A percentile compares a stretch with the other conserved stretches of the same genome.
Conservation (phyloP, 2,797 vertebrate species). For the Spinus olivaceus region DNA sequence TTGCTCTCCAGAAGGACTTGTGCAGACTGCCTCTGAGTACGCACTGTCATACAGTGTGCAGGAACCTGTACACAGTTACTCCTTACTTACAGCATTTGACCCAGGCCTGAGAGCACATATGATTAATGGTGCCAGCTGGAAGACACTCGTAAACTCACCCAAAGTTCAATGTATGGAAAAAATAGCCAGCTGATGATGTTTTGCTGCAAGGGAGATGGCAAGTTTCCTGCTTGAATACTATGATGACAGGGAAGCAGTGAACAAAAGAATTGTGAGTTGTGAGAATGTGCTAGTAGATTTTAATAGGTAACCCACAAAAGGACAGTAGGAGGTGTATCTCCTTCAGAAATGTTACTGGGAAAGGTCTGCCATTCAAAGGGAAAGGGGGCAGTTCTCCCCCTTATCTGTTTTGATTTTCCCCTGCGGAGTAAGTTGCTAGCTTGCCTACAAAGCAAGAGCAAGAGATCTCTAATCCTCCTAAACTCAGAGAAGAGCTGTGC, state of each 20-base stretch:
- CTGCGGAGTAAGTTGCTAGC: neutral
- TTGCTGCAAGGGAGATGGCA: fast-evolving
- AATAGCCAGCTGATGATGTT: neutral
- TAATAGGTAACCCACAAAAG: neutral
- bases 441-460: neutral
- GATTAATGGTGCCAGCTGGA: neutral
- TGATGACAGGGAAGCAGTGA: neutral
- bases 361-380: neutral
- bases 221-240: neutral
- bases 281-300: neutral
- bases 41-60: fast-evolving
- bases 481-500: neutral
- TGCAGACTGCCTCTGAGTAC: neutral
- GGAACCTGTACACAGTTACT: neutral
- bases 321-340: neutral
- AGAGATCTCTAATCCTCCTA: neutral
- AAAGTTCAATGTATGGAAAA: neutral
- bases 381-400: neutral
- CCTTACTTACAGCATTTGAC: neutral
- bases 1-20: neutral
- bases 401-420: neutral
- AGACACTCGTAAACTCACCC: fast-evolving
- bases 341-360: neutral
- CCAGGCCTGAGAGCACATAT: fast-evolving
- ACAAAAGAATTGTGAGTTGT: neutral